Evolutionary conservation across 1,140 invertebrate genomes (phyloP), one percentile per base, ranked within the genome.

Genomic region (Drosophila varians): DNA sequence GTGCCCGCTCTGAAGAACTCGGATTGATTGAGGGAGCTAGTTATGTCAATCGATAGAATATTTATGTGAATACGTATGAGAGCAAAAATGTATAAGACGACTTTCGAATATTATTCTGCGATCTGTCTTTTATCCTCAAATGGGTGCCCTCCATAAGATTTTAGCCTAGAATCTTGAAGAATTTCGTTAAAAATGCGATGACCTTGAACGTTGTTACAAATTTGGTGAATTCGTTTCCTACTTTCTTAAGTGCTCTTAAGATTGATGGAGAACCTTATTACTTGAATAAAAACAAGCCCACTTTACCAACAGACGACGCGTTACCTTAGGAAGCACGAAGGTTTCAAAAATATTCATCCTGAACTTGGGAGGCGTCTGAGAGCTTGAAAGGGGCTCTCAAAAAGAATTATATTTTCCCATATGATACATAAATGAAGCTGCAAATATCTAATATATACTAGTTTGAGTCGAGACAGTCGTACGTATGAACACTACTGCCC

Each of bases 151-250:
- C 14, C 52, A 73, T 25, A 26, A 77, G 54, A 43, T 49, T 21
- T 58, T 64, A 31, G 8, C 11, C 45, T 46, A 52, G 53, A 47
- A 53, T 52, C 68, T 82, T n/a, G n/a, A n/a, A n/a, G n/a, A n/a
- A n/a, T n/a, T n/a, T n/a, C n/a, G n/a, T n/a, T 7, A 69, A 42
- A 46, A 51, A 42, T 54, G 62, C 45, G 69, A 14, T 60, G 69
- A 49, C 77, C 77, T 82, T 82, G 77, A 64, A 49, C 14, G 40
- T 34, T 65, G 72, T 71, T 64, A 74, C 71, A 36, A 55, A 19
- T 71, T 66, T 14, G 26, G 36, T 28, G 43, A 52, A 48, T 49
- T 21, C 48, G 40, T 74, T 82, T 82, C 69, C 73, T 76, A 51
- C 60, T 73, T 42, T 42, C 34, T 58, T 6, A 12, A 53, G 14